A percentile compares a stretch with the other conserved stretches of the same genome.
Conservation (phyloP, 2,113 vertebrate genomes). For the Microcebus ravelobensis region DNA sequence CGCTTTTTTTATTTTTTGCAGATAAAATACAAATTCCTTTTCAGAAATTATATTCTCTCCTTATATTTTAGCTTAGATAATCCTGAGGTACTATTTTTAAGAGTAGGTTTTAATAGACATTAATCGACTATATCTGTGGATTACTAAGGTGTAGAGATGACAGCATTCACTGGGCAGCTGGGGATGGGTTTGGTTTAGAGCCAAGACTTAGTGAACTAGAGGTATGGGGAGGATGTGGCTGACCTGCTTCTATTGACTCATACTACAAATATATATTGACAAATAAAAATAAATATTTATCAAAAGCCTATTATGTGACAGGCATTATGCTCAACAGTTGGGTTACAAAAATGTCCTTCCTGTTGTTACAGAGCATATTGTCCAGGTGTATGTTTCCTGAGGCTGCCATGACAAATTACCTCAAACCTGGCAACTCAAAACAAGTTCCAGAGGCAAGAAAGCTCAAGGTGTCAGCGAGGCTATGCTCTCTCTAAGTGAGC, state of each 20-base stretch:
- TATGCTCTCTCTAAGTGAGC: background rate
- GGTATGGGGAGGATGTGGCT: background rate
- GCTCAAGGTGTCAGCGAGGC: background rate
- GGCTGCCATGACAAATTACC: background rate
- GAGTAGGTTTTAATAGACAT: background rate
- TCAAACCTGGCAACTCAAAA: background rate
- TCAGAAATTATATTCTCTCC: background rate
- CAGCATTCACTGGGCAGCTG: background rate
- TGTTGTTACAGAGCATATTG: background rate
- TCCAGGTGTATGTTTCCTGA: background rate
- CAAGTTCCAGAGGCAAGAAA: background rate
- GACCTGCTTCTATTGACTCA: background rate
- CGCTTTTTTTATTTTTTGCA: background rate
- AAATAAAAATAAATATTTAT: background rate
- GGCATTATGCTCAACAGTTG: background rate
- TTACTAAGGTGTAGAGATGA: background rate
- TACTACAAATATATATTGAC: slow-evolving; percentile 14
- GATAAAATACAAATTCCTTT: background rate
- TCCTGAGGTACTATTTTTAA: background rate
- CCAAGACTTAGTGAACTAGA: background rate
- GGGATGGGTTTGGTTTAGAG: background rate
- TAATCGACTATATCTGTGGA: background rate
- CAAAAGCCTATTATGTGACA: background rate
- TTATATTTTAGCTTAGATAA: slow-evolving; percentile 25
- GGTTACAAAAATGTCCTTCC: background rate